Evolutionary conservation across 2,888 invertebrate genomes (phyloP), one percentile per base, ranked within the genome.

Genomic region (Crepidodera aurea): DNA sequence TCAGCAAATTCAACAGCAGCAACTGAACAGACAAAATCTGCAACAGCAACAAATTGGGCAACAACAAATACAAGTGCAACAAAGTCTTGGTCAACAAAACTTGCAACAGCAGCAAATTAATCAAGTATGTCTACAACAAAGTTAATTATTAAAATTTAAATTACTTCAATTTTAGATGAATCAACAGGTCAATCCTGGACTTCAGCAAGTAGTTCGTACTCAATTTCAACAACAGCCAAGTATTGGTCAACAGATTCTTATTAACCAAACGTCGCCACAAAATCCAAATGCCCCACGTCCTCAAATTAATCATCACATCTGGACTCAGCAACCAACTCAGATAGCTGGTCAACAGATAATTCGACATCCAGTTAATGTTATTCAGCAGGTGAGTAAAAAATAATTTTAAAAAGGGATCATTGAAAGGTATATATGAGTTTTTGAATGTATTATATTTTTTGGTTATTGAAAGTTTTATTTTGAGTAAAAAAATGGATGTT

Each of bases 341-440:
- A 60, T 62, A 2, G 57, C 64, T 2, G 64, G 64, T 1, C 55
- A 55, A 25, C 60, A 77, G 60, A 74, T 84, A 66, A 83, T 77
- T 32, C 66, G 74, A 12, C 83, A 82, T 27, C 85, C 84, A 67
- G 83, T 83, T 0, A 83, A 83, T 53, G 79, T 82, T 62, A 83
- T 84, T 4, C 84, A 83, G 60, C 84, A 84, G 59, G 60, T 48
- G 27, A 51, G 19, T 53, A 12, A 15, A 37, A 10, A 32, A 32
- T n/a, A n/a, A n/a, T n/a, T n/a, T n/a, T n/a, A n/a, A n/a, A n/a
- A n/a, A n/a, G n/a, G n/a, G n/a, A 27, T 27, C 7, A 27, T 27
- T 27, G 7, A n/a, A n/a, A n/a, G n/a, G n/a, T 27, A 27, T 27
- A 27, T 27, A 27, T 27, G 7, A 27, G 27, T 7, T 27, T 27